A percentile compares a stretch with the other conserved stretches of the same genome.
These are phyloP conservation scores for Crocidura indochinensis DNA, from an alignment of 2,797 vertebrate genomes.

Conservation along the genomic window DNA sequence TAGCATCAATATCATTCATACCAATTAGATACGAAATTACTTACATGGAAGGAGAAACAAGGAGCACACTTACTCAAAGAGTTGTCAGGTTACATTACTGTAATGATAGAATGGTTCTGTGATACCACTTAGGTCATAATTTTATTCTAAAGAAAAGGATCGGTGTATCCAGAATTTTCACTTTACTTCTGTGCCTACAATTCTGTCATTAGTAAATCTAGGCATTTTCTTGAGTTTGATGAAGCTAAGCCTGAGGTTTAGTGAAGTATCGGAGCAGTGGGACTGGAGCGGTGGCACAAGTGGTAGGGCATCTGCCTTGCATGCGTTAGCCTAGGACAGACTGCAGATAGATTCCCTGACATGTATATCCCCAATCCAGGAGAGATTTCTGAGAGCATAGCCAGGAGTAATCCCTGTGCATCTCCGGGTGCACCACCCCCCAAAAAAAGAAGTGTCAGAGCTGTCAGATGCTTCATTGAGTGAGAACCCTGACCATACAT, in stretches of 20 bases:
- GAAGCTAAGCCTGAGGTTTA: constrained; percentile 61
- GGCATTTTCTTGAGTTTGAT: constrained; percentile 70
- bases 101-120: constrained; percentile 80
- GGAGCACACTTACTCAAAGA: constrained; percentile 79
- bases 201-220: constrained; percentile 70
- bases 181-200: background rate
- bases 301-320: no score
- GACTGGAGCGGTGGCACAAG: no score
- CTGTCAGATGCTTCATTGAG: constrained; percentile 5
- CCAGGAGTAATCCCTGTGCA: no score
- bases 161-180: constrained; percentile 38
- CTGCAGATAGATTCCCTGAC: no score
- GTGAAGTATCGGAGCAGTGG: background rate
- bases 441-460: background rate
- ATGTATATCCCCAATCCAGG: no score
- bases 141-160: constrained; percentile 67
- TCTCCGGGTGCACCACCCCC: no score
- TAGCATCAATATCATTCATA: constrained; percentile 72
- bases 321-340: no score
- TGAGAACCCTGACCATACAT: constrained; percentile 22
- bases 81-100: constrained; percentile 80
- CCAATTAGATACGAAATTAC: constrained; percentile 76
- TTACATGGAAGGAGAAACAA: constrained; percentile 63
- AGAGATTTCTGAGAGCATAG: no score
- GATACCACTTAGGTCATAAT: constrained; percentile 73